Base-by-base conservation (phyloP, 2,797 vertebrate species). In the Trachops cirrhosus region DNA sequence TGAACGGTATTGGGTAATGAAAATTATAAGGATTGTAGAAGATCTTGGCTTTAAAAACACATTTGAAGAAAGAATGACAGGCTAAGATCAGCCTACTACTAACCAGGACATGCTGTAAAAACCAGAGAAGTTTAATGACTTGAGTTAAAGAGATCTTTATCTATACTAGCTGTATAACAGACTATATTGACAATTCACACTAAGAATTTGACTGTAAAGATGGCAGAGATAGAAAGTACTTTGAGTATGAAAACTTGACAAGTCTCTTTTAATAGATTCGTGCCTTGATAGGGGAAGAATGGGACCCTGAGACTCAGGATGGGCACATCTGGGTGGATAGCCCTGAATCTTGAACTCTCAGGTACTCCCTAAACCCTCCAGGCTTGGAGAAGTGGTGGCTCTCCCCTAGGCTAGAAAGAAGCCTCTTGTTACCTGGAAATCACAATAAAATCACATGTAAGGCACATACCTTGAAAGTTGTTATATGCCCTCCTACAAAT, bases 1-100 rank as follows among this genome's bases (percentile, higher is more conserved):
- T 37, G 18, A 18, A 29, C 0, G 2, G 18, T 9, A 54, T 4
- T 7, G 10, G 15, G 5, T 37, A 46, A 50, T 70, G 37, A 26
- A 57, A 80, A 8, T 22, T 7, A 48, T 24, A 79, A 50, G 10
- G 11, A 26, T 29, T 26, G 1, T 12, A 86, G 37, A 37, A 62
- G 59, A 84, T 9, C 3, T 3, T 44, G 21, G 14, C 10, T 52
- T 54, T 26, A 41, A 84, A 59, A 29, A 59, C 34, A 0, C 3
- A 92, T 39, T 77, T 70, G 14, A 91, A 64, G 54, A 22, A 54
- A 19, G 41, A 86, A 22, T 57, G 19, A n/a, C 21, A 77, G 15
- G 6, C 52, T 75, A 29, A 37, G 37, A 37, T 75, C 26, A 93
- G n/a, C 32, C 29, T 80, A 26, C 32, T 70, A 44, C 15, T 7